Evolutionary conservation across 1,140 invertebrate species (phyloP).

Genomic region (Drusus annulatus): DNA sequence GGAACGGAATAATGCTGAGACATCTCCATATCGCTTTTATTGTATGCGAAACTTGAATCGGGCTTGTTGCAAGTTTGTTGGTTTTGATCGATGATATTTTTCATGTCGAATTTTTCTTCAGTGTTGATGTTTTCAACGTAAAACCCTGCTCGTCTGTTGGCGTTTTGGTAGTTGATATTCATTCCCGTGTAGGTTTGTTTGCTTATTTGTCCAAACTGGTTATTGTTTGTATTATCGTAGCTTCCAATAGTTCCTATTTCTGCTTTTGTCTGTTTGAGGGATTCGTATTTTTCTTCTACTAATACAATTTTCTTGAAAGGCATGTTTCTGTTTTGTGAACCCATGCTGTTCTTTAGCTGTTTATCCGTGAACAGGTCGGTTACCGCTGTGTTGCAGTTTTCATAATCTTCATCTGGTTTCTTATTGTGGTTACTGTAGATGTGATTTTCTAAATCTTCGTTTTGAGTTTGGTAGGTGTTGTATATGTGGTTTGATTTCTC

Average conservation of each 20-base stretch:
- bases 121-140: conserved; percentile 2
- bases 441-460: conserved; percentile 5
- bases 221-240: conserved; percentile 7
- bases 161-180: background rate
- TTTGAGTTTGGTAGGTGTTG: conserved; percentile 5
- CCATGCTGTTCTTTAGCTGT: conserved; percentile 10
- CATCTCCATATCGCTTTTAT: conserved; percentile 15
- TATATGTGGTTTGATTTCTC: conserved; percentile 15
- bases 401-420: conserved; percentile 43
- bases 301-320: conserved; percentile 54
- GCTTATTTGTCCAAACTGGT: background rate
- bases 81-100: conserved; percentile 15
- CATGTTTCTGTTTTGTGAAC: conserved; percentile 40
- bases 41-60: background rate
- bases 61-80: background rate
- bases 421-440: background rate
- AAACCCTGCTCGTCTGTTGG: background rate
- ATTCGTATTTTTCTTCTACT: conserved; percentile 44
- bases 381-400: conserved; percentile 31
- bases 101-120: background rate
- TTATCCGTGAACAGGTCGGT: conserved; percentile 50
- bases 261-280: background rate
- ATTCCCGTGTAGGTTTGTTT: conserved; percentile 18
- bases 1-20: background rate
- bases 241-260: conserved; percentile 22